Base-by-base conservation (phyloP, 2,113 vertebrate species). In the Chascanopsetta lugubris region DNA sequence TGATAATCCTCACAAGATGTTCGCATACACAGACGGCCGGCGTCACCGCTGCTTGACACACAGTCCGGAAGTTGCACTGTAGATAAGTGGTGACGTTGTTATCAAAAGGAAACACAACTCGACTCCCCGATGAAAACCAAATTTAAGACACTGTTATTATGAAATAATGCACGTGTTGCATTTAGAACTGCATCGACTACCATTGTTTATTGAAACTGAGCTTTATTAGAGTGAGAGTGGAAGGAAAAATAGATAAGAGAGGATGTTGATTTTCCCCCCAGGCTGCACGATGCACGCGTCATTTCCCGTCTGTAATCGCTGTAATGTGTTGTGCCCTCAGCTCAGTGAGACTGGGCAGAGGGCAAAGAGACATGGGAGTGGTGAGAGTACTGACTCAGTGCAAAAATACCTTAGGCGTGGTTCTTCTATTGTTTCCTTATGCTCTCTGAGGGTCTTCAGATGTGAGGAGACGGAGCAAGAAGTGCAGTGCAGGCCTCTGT, bases 71-170 rank as follows among this genome's bases (percentile, higher is more conserved):
- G 71, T 34, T 45, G 20, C 17, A 2, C n/a, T 34, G 11, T n/a
- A 64, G 71, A 79, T 72, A 80, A 55, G 25, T 26, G 18, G 1
- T 1, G 59, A 63, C 69, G 38, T 1, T 58, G 38, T 75, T 75
- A 64, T 81, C 75, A 55, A 40, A 36, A 66, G 75, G 68, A 83
- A 88, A 79, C 68, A 65, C 34, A 51, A 24, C 45, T 27, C 24
- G 24, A 30, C n/a, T 64, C 21, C 43, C 32, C 9, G 5, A 18
- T 48, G 12, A n/a, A 56, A 56, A 22, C 17, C 4, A 9, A 17
- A 25, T 36, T 56, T 38, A 25, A 34, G n/a, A 15, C 18, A 11
- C 4, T 20, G 10, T 32, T 2, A 12, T n/a, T 6, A 30, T 32
- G n/a, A 30, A 12, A 32, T 32, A 13, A 6, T 20, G 18, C n/a